Percentiles rank a stretch among this genome's conserved stretches.
These are phyloP conservation scores for Allobates femoralis DNA, from an alignment of 2,797 vertebrate genomes.

Conservation along the genomic window DNA sequence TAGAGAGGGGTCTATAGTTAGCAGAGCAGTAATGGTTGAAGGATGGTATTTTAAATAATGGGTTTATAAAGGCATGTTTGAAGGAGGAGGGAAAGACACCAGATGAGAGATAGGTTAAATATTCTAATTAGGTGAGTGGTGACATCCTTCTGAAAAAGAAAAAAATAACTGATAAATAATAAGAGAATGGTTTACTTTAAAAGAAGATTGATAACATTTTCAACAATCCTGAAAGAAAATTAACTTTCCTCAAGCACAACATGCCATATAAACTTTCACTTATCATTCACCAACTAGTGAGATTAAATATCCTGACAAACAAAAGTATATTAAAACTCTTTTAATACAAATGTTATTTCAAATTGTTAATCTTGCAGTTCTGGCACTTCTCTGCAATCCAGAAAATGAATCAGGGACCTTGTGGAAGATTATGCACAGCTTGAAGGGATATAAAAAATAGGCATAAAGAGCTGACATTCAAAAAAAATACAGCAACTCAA, in stretches of 20 bases:
- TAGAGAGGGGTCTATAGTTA: too few relatives aligned
- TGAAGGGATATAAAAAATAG: constrained; percentile 76
- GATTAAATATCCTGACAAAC: constrained; percentile 73
- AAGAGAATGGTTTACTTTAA: not conserved
- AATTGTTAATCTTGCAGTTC: constrained; percentile 81
- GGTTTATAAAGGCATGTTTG: too few relatives aligned
- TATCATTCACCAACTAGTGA: constrained; percentile 83
- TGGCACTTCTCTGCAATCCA: constrained; percentile 81
- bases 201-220: constrained; percentile 1
- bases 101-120: too few relatives aligned
- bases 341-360: constrained; percentile 87
- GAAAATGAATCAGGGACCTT: constrained; percentile 77
- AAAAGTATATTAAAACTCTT: constrained; percentile 84
- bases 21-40: too few relatives aligned
- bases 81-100: too few relatives aligned
- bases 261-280: constrained; percentile 89
- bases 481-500: constrained; percentile 87
- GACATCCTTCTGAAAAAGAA: not conserved
- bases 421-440: constrained; percentile 80
- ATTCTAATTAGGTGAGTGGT: too few relatives aligned
- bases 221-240: not conserved
- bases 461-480: constrained; percentile 86
- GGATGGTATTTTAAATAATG: too few relatives aligned
- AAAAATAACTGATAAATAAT: not conserved
- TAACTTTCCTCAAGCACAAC: constrained; percentile 35